Evolutionary conservation across 64 coral and sea anemone species (phyloP).

Genomic region (Porites lutea): DNA sequence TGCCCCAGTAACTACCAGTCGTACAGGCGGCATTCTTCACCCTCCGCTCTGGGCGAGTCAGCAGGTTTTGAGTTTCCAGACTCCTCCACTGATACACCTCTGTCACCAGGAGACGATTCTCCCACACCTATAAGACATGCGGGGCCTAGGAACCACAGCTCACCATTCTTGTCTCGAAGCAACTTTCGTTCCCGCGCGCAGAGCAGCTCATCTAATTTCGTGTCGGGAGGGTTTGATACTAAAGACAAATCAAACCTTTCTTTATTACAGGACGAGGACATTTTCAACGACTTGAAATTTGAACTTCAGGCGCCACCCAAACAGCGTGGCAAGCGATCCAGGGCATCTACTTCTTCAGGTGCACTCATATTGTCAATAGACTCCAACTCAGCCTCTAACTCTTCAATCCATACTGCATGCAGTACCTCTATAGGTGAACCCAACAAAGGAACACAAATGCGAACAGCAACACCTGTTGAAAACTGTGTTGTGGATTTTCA

Average conservation of each 20-base stretch:
- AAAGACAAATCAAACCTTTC: background rate
- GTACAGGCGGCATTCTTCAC: slow-evolving; percentile 90
- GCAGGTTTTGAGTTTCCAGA: slow-evolving; percentile 87
- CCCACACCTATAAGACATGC: background rate
- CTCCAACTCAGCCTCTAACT: background rate
- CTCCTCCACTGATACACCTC: slow-evolving; percentile 47
- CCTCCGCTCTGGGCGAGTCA: slow-evolving; percentile 88
- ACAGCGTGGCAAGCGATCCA: slow-evolving; percentile 19
- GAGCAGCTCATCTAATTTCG: slow-evolving; percentile 71
- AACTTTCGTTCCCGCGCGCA: slow-evolving; percentile 79
- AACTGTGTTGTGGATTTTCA: slow-evolving; percentile 4
- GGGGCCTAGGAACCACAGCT: slow-evolving; percentile 63
- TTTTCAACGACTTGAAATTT: slow-evolving; percentile 45
- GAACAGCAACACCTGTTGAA: slow-evolving; percentile 2
- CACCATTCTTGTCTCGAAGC: slow-evolving; percentile 75
- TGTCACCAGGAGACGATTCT: slow-evolving; percentile 42
- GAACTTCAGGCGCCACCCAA: slow-evolving; percentile 71
- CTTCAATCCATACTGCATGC: background rate
- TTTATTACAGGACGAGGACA: slow-evolving; percentile 42
- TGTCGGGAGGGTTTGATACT: background rate
- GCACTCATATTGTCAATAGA: background rate
- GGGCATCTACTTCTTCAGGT: slow-evolving; percentile 49
- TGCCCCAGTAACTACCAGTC: slow-evolving; percentile 84
- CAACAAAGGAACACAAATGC: background rate
- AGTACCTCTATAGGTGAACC: background rate